These are phyloP conservation scores for Corydoras sp. DNA, from an alignment of 2,113 vertebrate genomes.

Conservation along the genomic window DNA sequence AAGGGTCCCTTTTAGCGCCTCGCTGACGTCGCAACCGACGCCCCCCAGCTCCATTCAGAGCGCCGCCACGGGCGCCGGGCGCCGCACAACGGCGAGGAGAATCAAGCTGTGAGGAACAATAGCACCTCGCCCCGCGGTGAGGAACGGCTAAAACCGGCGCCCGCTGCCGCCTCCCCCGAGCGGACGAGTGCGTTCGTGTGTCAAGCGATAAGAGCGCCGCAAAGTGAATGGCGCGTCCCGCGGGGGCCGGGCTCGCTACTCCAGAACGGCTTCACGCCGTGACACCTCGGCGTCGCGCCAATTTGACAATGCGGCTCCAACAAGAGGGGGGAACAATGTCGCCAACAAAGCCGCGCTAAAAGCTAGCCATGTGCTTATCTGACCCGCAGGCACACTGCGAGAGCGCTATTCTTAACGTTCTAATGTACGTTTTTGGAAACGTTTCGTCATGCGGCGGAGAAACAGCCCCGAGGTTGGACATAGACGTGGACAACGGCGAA, in stretches of 20 bases:
- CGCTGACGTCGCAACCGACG: neutral
- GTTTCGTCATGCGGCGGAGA: no score
- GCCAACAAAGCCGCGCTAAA: neutral
- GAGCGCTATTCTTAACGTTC: no score
- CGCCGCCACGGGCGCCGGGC: neutral
- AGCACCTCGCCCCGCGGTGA: constrained; percentile 44
- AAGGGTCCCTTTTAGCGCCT: no score
- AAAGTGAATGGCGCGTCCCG: constrained; percentile 47
- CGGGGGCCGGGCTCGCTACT: constrained; percentile 43
- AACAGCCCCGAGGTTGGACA: no score
- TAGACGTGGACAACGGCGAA: no score
- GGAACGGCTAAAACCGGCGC: constrained; percentile 46
- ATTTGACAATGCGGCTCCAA: constrained; percentile 14
- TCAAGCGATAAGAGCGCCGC: constrained; percentile 54
- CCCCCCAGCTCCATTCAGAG: neutral
- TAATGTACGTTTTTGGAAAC: no score
- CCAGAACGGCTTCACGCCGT: constrained; percentile 17
- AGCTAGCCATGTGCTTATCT: no score
- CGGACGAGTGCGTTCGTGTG: constrained; percentile 45
- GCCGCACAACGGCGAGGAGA: constrained; percentile 35
- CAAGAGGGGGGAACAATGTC: constrained; percentile 24
- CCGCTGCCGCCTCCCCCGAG: constrained; percentile 50
- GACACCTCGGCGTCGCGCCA: constrained; percentile 25
- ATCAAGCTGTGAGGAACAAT: constrained; percentile 15
- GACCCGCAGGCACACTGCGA: no score